Base-by-base conservation (phyloP, 2,888 invertebrate species). In the Onchidella celtica region DNA sequence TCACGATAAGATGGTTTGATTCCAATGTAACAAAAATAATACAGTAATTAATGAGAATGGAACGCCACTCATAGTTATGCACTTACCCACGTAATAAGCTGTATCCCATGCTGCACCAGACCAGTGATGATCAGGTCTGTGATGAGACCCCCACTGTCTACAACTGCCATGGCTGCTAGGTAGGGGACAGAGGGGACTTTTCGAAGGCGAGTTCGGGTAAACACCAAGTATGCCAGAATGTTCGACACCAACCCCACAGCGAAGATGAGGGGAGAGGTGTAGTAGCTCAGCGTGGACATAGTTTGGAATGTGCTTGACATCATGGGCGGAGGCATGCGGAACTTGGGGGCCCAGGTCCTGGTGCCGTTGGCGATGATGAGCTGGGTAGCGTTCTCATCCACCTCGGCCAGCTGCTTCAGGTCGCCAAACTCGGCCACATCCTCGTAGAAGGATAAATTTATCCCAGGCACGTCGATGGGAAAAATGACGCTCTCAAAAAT, bases 111-210 rank as follows among this genome's bases (percentile, higher is more conserved):
- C 24, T 65, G 32, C 11, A 36, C 29, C 21, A 80, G 24, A 14
- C 73, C 80, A n/a, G 34, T 59, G 36, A 66, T 65, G 4, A 88
- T 83, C 63, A 97, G 94, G 1, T 96, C 93, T 21, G 95, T 95
- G 0, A 95, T 87, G 17, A 97, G 93, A 88, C 96, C 97, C 0
- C 96, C 94, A 0, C 96, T 96, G 92, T 97, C 97, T 83, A 96
- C 96, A 0, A 96, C 92, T 0, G 97, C 96, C 72, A 97, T 92
- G 0, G 96, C 96, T 0, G 96, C 95, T 84, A 97, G 93, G 91
- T 97, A 97, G 86, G 96, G 95, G 79, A 96, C 96, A 0, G 97
- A 96, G 0, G 97, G 96, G n/a, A 96, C 95, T 69, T 95, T 95
- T 32, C 95, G 94, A 78, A 97, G 93, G 86, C 96, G 96, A 34